Conservation (phyloP, 2,113 vertebrate species). For the Chlamydotis undulata region DNA sequence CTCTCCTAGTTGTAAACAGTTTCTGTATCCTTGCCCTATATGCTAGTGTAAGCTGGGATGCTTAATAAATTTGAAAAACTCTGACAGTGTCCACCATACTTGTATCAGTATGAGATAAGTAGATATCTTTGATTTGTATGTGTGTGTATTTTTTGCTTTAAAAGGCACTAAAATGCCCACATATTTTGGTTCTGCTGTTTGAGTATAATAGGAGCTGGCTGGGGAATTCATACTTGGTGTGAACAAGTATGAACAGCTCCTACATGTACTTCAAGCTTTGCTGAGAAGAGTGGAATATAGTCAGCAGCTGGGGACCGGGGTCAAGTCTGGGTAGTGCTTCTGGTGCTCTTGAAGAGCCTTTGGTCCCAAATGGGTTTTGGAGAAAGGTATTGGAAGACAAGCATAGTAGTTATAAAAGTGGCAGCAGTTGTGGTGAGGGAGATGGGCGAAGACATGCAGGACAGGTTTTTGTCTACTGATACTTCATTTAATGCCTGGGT, state of each 20-base stretch:
- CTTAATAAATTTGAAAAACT: not conserved
- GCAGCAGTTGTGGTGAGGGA: not conserved
- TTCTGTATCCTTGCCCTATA: not conserved
- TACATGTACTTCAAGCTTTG: not conserved
- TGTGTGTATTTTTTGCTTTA: not conserved
- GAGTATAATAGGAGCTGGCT: not conserved
- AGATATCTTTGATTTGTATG: not conserved
- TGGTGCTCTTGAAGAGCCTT: not conserved
- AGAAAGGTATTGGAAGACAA: not conserved
- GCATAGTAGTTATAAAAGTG: not conserved
- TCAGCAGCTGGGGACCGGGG: not conserved
- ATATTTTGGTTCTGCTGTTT: not conserved
- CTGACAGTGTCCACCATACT: fast-evolving
- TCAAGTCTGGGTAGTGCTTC: not conserved
- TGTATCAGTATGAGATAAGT: not conserved
- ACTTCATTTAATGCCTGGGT: not conserved
- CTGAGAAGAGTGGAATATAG: not conserved
- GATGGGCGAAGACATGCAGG: not conserved
- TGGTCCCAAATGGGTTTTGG: not conserved
- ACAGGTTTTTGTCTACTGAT: not conserved
- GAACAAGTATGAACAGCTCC: not conserved
- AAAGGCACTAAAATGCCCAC: not conserved
- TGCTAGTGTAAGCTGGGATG: not conserved
- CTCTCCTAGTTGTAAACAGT: not conserved
- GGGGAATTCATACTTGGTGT: not conserved